Base-by-base conservation (phyloP, 2,113 vertebrate genomes). In the Barbus barbus region DNA sequence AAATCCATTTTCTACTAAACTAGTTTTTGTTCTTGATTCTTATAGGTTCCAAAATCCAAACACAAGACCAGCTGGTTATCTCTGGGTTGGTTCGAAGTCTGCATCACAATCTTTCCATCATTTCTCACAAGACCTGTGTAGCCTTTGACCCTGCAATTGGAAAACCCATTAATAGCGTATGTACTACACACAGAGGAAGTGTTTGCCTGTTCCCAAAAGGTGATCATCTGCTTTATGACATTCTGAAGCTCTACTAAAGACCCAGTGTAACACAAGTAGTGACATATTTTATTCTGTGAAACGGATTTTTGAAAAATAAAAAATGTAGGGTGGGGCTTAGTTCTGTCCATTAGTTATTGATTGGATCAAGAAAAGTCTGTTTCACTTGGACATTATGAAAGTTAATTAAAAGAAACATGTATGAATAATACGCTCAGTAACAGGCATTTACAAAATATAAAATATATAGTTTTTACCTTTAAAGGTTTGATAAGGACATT, bases 131-230 rank as follows among this genome's bases (percentile, higher is more conserved):
- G 71, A 61, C 85, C 9, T 95, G 94, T 83, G 58, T 76, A 61
- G 81, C 91, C 71, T 92, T 94, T 85, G 84, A 94, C 81, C 92
- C 95, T 13, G 24, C 86, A 33, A 86, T 0, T n/a, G 88, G 82
- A 36, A 85, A 46, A 12, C 36, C 18, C 75, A 24, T 1, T 16
- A 48, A 28, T 7, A 88, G 79, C 48, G 51, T 77, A 0, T 95
- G 95, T 83, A 80, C 89, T 41, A 87, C 87, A 26, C 60, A n/a
- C 7, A 92, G 69, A 84, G 91, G 82, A 60, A 89, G 91, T 20
- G 90, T 95, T 26, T 95, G 95, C 83, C 91, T 93, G 78, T 91
- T 90, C 84, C 84, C 87, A 22, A 94, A 94, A 92, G 93, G 94
- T 95, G 87, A 58, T 31, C 61, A 48, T 28, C 22, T 58, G 51